A percentile compares a stretch with the other conserved stretches of the same genome.
phyloP scores from a whole-genome alignment of 2,888 invertebrate species.

The Leptogaster cylindrica region DNA sequence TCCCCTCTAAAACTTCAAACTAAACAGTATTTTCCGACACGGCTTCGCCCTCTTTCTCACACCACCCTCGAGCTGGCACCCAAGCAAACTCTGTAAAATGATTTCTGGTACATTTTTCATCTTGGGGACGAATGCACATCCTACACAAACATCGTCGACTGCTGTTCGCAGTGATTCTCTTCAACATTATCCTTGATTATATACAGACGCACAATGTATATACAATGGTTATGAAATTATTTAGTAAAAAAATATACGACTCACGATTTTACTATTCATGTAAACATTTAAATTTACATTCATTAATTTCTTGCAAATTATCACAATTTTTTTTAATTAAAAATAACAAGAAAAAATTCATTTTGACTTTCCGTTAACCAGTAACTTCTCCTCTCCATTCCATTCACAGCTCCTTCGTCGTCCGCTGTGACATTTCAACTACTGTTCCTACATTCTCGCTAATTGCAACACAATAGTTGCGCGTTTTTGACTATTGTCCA shows the following conservation, averaged over 20 bases:
- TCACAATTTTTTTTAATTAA: conserved; percentile 37
- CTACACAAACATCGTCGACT: conserved; percentile 11
- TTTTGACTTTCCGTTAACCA: not conserved
- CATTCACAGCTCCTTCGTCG: not conserved
- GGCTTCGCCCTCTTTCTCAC: not conserved
- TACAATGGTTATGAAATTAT: conserved; percentile 33
- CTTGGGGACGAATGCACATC: too few relatives aligned
- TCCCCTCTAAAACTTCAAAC: too few relatives aligned
- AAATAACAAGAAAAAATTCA: conserved; percentile 16
- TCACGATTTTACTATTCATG: conserved; percentile 23
- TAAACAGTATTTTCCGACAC: not conserved
- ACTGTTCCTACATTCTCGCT: not conserved
- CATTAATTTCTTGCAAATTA: conserved; percentile 26
- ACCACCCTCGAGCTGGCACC: not conserved
- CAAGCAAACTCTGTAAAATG: conserved; percentile 2
- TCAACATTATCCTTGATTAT: conserved; percentile 6
- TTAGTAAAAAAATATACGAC: conserved; percentile 39
- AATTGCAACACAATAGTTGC: too few relatives aligned
- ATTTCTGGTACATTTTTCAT: not conserved
- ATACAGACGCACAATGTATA: conserved; percentile 35
- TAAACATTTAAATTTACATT: conserved; percentile 37
- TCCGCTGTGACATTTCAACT: not conserved
- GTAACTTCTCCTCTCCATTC: not conserved
- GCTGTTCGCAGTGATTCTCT: not conserved
- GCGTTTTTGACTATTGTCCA: conserved; percentile 2